Conservation (phyloP, 1,140 invertebrate genomes). For the Papilio machaon region DNA sequence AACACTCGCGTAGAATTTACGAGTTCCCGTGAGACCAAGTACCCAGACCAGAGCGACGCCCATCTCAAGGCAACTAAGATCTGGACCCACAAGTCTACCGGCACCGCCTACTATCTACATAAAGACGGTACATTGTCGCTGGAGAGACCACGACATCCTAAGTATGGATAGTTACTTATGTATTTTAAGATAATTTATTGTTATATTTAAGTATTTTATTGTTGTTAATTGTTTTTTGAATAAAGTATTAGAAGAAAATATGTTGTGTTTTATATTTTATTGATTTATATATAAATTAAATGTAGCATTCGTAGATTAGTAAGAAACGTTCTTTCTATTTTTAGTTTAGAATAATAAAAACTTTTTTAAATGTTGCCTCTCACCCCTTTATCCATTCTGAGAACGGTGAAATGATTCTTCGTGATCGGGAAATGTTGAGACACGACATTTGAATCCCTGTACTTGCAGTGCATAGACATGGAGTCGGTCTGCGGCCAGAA, state of each 20-base stretch:
- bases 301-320: too few species aligned
- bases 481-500: constrained; percentile 92
- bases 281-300: too few species aligned
- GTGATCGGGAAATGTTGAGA: constrained; percentile 91
- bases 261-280: not conserved
- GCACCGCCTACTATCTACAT: constrained; percentile 72
- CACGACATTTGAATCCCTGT: constrained; percentile 88
- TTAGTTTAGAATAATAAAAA: too few species aligned
- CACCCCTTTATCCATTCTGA: constrained; percentile 93
- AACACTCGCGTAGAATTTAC: constrained; percentile 52
- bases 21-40: constrained; percentile 50
- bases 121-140: constrained; percentile 70
- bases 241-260: constrained; percentile 16
- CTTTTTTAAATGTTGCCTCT: constrained; percentile 52
- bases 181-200: constrained; percentile 32
- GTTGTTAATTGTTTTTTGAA: not conserved
- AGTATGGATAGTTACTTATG: constrained; percentile 40
- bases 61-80: constrained; percentile 74
- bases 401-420: constrained; percentile 86
- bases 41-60: constrained; percentile 66
- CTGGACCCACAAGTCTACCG: constrained; percentile 74
- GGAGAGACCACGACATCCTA: constrained; percentile 55
- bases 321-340: too few species aligned
- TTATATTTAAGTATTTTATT: constrained; percentile 17
- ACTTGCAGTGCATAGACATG: constrained; percentile 91